Conservation (phyloP, 1,140 invertebrate species). For the Bilobella aurantiaca region DNA sequence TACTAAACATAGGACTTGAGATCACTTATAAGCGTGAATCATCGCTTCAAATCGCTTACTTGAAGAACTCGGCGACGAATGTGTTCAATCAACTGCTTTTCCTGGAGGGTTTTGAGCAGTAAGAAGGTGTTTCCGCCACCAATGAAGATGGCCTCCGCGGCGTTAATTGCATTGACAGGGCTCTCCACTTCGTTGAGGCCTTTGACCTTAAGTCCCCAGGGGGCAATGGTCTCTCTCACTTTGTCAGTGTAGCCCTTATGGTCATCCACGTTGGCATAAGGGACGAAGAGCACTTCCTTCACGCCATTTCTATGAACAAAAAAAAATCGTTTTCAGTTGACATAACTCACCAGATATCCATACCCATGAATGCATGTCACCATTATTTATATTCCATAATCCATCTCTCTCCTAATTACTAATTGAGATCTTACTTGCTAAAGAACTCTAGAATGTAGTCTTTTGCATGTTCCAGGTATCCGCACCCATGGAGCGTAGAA, state of each 20-base stretch:
- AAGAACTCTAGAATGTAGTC: conserved; percentile 53
- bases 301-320: conserved; percentile 50
- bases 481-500: conserved; percentile 55
- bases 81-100: conserved; percentile 52
- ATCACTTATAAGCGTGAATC: neutral
- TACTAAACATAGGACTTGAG: neutral
- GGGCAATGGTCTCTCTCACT: conserved; percentile 48
- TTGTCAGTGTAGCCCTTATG: conserved; percentile 56
- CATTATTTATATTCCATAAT: conserved; percentile 16
- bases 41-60: conserved; percentile 33
- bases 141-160: conserved; percentile 60
- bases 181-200: conserved; percentile 53
- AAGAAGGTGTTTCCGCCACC: conserved; percentile 70
- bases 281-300: conserved; percentile 58
- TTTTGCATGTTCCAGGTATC: conserved; percentile 56
- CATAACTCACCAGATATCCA: conserved; percentile 7
- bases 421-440: conserved; percentile 44
- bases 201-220: conserved; percentile 46
- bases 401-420: too few species aligned
- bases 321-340: conserved; percentile 1
- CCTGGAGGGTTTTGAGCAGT: conserved; percentile 58
- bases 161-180: conserved; percentile 47
- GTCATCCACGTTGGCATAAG: conserved; percentile 55
- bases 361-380: conserved; percentile 13
- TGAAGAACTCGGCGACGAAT: conserved; percentile 53